Evolutionary conservation across 1,140 invertebrate species (phyloP).

Genomic region (Patella vulgata): DNA sequence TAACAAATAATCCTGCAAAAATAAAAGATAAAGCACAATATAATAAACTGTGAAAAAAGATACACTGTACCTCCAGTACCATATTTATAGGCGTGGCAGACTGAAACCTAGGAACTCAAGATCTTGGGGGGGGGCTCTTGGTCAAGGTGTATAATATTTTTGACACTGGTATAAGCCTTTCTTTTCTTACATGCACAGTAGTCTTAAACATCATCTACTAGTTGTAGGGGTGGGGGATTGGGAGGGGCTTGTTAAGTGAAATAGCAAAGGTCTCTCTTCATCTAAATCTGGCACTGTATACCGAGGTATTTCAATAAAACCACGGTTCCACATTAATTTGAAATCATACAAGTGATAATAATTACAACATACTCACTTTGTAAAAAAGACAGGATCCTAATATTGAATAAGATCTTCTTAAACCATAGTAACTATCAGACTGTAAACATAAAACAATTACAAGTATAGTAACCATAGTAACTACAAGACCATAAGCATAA

Average conservation of each 20-base stretch:
- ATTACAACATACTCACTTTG: conserved; percentile 66
- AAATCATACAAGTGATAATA: too few species aligned
- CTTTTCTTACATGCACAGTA: too few species aligned
- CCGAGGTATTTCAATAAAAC: too few species aligned
- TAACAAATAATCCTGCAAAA: conserved; percentile 62
- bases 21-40: background rate
- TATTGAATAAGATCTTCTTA: conserved; percentile 62
- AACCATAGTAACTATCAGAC: conserved; percentile 61
- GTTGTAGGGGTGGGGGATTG: too few species aligned
- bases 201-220: too few species aligned
- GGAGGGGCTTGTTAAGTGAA: too few species aligned
- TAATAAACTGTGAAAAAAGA: background rate
- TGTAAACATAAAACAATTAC: conserved; percentile 29
- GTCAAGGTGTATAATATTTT: too few species aligned
- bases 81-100: background rate
- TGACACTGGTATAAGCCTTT: background rate
- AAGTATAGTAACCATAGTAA: background rate
- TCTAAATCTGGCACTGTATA: too few species aligned
- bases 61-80: background rate
- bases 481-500: conserved; percentile 3
- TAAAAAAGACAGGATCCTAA: conserved; percentile 66
- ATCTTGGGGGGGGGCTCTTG: background rate
- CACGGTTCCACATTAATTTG: too few species aligned
- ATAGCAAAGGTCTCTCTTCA: too few species aligned
- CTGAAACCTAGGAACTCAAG: background rate